A percentile compares a stretch with the other conserved stretches of the same genome.
Conservation (phyloP, 2,797 vertebrate genomes). For the Sebastes nivosus region DNA sequence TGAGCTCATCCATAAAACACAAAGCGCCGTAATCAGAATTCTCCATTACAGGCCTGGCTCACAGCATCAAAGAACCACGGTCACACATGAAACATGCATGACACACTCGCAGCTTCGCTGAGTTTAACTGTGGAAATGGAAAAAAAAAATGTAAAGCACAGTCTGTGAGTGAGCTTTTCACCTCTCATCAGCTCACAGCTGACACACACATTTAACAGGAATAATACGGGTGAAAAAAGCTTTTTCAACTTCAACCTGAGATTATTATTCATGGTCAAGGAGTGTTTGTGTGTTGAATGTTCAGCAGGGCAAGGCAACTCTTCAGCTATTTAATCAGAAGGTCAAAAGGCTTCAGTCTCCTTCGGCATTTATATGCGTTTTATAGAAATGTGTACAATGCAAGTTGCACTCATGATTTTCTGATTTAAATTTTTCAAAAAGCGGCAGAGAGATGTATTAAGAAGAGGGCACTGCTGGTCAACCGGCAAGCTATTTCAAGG, state of each 20-base stretch:
- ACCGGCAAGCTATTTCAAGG: not conserved
- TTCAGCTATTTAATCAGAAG: not conserved
- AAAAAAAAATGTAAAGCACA: not conserved
- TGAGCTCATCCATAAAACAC: constrained; percentile 36
- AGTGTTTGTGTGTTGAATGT: not conserved
- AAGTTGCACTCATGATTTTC: not conserved
- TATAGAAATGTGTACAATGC: not conserved
- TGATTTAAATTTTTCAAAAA: not conserved
- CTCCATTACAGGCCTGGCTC: not conserved
- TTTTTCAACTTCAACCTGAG: not conserved
- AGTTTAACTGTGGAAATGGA: constrained; percentile 1
- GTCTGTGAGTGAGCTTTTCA: not conserved
- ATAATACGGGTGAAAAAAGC: not conserved
- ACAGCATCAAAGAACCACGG: constrained; percentile 12
- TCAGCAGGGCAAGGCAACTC: not conserved
- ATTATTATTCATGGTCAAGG: not conserved
- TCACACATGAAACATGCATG: constrained; percentile 25
- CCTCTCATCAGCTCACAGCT: not conserved
- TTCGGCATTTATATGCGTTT: not conserved
- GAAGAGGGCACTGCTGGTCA: not conserved
- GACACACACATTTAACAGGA: not conserved
- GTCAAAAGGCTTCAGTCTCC: not conserved
- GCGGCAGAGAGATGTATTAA: not conserved
- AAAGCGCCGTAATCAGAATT: constrained; percentile 9
- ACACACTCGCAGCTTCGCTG: not conserved